Evolutionary conservation across 2,797 vertebrate genomes (phyloP), one percentile per base, ranked within the genome.

Genomic region (Megalops cyprinoides): DNA sequence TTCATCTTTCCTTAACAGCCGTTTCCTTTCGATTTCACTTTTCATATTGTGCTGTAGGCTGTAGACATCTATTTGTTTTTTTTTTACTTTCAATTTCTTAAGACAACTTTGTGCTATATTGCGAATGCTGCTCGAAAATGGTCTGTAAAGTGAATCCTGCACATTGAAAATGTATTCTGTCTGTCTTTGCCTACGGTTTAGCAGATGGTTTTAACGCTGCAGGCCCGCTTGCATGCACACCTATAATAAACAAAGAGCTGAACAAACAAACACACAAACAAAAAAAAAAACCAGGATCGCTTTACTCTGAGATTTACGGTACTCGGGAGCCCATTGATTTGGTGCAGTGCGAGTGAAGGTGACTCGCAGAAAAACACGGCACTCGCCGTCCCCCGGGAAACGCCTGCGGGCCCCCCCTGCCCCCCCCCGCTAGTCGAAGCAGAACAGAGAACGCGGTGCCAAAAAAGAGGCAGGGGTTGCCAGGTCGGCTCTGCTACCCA

Each of bases 131-230:
- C n/a, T n/a, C n/a, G n/a, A n/a, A n/a, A n/a, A n/a, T n/a, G n/a
- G n/a, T n/a, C n/a, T n/a, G n/a, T n/a, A n/a, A n/a, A n/a, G n/a
- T n/a, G n/a, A n/a, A 14, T 53, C 15, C 14, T 48, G 46, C 46
- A 53, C 12, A 53, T 53, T 53, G 9, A 10, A 53, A 9, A n/a
- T n/a, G n/a, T n/a, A 53, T 53, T 53, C 1, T 14, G 8, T 7
- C 53, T 53, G 53, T 15, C 15, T 48, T 53, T 9, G 37, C 28
- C 65, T 77, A 14, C 56, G 46, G 0, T n/a, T 39, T 4, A 82
- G 60, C 83, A 73, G 75, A 78, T 78, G 76, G 46, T 60, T 73
- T 65, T 18, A 80, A 71, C 67, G 51, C 7, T 83, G 49, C 56
- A 56, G 23, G 39, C 14, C 8, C 53, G 51, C 42, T 83, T 74